Evolutionary conservation across 2,113 vertebrate genomes (phyloP), one percentile per base, ranked within the genome.

Genomic region (Dolichallabes microphthalmus): DNA sequence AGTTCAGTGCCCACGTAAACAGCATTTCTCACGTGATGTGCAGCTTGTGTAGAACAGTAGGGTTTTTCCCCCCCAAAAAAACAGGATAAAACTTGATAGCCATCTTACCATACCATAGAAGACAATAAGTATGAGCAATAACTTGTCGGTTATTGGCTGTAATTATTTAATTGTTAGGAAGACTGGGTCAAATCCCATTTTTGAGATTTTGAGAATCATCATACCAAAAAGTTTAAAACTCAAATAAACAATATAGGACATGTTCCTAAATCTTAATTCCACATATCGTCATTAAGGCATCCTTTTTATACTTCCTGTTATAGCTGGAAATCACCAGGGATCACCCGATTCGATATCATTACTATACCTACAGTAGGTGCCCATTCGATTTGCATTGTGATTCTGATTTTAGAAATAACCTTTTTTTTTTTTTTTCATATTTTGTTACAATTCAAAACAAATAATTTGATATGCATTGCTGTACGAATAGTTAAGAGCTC

Each of bases 1-100:
- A 86, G 90, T 85, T 82, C 87, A 89, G 87, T 75, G 82, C 89
- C 89, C 80, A 73, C 9, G 71, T 91, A 87, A 88, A 90, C 92
- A 90, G 76, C 66, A 32, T 60, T 80, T 80, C 58, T 71, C 4
- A 53, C 81, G 80, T 58, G 77, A 80, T 27, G 78, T 63, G 81
- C 63, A 87, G 82, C 71, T 78, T 69, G 84, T 86, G 58, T 53
- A 69, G 75, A 81, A 88, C 80, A 82, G 85, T 61, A 81, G 53
- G 85, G 85, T 58, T 86, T 88, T 88, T 88, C 87, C 87, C 20
- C n/a, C n/a, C n/a, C n/a, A n/a, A 57, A 45, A 57, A 58, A 84
- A 75, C 45, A 27, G 73, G 55, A 84, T n/a, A 53, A 22, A 53
- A 5, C 39, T 75, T 78, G 64, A 19, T 30, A 57, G 55, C 50